Base-by-base conservation (phyloP, 2,888 invertebrate genomes). In the Halictus ligatus region DNA sequence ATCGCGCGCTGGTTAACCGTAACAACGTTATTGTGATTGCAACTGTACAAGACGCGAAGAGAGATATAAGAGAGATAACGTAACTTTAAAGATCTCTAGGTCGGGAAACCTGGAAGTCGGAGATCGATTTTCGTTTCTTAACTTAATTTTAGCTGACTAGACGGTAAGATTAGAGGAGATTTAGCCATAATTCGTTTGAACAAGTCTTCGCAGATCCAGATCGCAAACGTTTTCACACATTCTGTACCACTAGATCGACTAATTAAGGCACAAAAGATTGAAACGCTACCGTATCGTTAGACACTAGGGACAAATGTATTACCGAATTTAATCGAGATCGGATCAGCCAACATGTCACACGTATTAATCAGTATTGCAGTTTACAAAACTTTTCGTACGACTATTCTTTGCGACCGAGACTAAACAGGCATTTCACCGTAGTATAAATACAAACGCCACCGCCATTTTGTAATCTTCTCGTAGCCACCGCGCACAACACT, bases 331-430 rank as follows among this genome's bases (percentile, higher is more conserved):
- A 78, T 81, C 18, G 60, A 81, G 77, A 69, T 77, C 77, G 64
- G 78, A 58, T 67, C 79, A 50, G 85, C 79, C 75, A 83, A 79
- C 85, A 75, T 85, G 79, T 76, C 73, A 73, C 35, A 58, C 25
- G 58, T 80, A 29, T 40, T 73, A 78, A 78, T 76, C 86, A 79
- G 85, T 86, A 86, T 86, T 82, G 81, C 73, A 75, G 67, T 78
- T 54, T 76, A 74, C 72, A 64, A 71, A 67, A 86, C 67, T 72
- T 87, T 78, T 85, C 74, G 72, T 83, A 80, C 72, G 29, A 83
- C 67, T 89, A 79, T 84, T 64, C 84, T 69, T 69, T 78, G 21
- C 72, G 48, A 58, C 72, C 60, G 18, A 50, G 73, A 18, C 8
- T 83, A 40, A 73, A 67, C 74, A 75, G 72, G 72, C 72, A 78